Base-by-base conservation (phyloP, 2,888 invertebrate species). In the Julus scandinavius region DNA sequence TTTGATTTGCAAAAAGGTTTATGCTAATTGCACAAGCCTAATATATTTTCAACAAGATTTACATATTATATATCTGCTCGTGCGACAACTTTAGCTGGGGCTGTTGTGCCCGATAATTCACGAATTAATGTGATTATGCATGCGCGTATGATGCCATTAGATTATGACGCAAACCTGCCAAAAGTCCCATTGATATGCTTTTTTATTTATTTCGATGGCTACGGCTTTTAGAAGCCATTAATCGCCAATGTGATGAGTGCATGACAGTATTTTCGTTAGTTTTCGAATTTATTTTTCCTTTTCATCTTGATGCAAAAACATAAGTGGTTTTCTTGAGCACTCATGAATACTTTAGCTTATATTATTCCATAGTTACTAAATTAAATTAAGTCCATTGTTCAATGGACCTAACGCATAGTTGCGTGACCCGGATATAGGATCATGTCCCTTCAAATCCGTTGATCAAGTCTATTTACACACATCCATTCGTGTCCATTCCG, bases 1-100 rank as follows among this genome's bases (percentile, higher is more conserved):
- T 38, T 15, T 80, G 80, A 80, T 80, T 80, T 80, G 29, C 38
- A 80, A 80, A 80, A 80, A 80, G 80, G 80, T 80, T 80, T 80
- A 80, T 80, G 80, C 80, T 80, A 80, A 80, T 80, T 80, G 80
- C 80, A 15, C 80, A 5, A 38, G 15, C 29, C 80, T 80, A 80
- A 80, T 80, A 7, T 80, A 72, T 80, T 80, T 80, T 38, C 80
- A 13, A 15, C 80, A 40, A 38, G 15, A 38, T 80, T 80, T 80
- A 38, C 80, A 29, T 29, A 29, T 0, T 29, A 29, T 29, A 80
- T 80, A 40, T 38, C 15, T 40, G 13, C 80, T 80, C 38, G 15
- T 80, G 80, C 80, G 80, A 11, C 38, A 80, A 15, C 40, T 29
- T 29, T 80, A 38, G 80, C 80, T 7, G 20, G 63, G 80, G 38